Evolutionary conservation across 2,797 vertebrate species (phyloP), one percentile per base, ranked within the genome.

Genomic region (Microctenopoma stevenorrisi): DNA sequence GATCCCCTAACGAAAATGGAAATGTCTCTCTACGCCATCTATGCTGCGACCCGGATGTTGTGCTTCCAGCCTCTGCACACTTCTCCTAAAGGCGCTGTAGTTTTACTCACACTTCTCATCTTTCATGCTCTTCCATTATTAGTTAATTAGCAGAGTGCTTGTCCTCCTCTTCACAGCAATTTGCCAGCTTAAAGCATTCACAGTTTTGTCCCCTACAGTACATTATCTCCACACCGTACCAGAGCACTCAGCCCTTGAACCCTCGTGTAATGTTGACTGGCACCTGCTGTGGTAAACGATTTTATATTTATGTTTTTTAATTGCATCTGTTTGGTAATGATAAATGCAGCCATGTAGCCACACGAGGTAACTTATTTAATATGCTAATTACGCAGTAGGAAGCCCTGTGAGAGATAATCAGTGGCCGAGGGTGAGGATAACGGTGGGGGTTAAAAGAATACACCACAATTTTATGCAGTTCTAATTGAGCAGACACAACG

Each of bases 371-470:
- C 83, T 90, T 82, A 87, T 91, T 93, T 90, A 87, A 92, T 90
- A 92, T 93, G 91, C 79, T 86, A 91, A 92, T 92, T 74, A 69
- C 80, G 15, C 83, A 61, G 82, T 70, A 66, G 82, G 92, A 82
- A 58, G 74, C 62, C 69, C 62, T 63, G 58, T 69, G 68, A 76
- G 76, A 85, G 76, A 84, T 83, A 64, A 77, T 74, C 13, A 15
- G 2, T 16, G 70, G 81, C 52, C 2, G 56, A 65, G 70, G 79
- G 75, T 78, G 74, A 74, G 30, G 51, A 60, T 18, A 60, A 33
- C 16, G 5, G 42, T 5, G 64, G 67, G 58, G 74, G 76, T 72
- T 83, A 81, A 82, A 79, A 66, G 64, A 80, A 74, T 58, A 72
- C 71, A 47, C 44, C 44, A 6, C 64, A 28, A 25, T 78, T 67